Percentiles rank a stretch among this genome's conserved stretches.
phyloP scores from a whole-genome alignment of 2,888 invertebrate genomes.

The Aphidoletes aphidimyza region DNA sequence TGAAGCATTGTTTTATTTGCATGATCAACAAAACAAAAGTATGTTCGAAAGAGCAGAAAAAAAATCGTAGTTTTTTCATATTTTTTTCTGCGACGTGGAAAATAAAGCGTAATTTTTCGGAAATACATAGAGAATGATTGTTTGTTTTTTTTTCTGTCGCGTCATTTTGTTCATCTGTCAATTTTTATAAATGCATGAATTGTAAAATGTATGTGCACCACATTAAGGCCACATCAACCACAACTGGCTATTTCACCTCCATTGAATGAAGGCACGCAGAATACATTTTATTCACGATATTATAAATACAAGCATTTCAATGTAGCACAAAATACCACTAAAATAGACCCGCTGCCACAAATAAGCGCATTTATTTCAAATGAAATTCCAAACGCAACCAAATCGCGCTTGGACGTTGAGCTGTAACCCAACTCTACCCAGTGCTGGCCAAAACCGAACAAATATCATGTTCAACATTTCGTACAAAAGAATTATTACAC shows the following conservation, averaged over 20 bases:
- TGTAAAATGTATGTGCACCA: not conserved
- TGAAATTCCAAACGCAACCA: not conserved
- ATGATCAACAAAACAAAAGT: not conserved
- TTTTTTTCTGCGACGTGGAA: too few species aligned
- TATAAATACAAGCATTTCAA: too few species aligned
- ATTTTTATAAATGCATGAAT: not conserved
- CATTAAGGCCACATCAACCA: not conserved
- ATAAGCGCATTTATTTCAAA: not conserved
- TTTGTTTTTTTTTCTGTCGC: not conserved
- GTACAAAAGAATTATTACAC: constrained; percentile 9
- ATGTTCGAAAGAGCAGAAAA: not conserved
- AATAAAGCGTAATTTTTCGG: too few species aligned
- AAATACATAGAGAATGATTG: not conserved
- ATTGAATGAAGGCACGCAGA: not conserved
- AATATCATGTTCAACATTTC: not conserved
- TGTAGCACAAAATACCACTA: too few species aligned
- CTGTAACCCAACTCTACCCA: too few species aligned
- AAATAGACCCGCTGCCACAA: not conserved
- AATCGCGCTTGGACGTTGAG: too few species aligned
- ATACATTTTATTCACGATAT: not conserved
- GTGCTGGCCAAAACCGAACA: too few species aligned
- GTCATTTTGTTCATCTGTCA: too few species aligned
- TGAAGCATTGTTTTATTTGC: constrained; percentile 32
- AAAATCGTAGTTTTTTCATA: not conserved
- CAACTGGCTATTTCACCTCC: too few species aligned